Evolutionary conservation across 2,797 vertebrate species (phyloP).

Genomic region (Benthosema pterotum): DNA sequence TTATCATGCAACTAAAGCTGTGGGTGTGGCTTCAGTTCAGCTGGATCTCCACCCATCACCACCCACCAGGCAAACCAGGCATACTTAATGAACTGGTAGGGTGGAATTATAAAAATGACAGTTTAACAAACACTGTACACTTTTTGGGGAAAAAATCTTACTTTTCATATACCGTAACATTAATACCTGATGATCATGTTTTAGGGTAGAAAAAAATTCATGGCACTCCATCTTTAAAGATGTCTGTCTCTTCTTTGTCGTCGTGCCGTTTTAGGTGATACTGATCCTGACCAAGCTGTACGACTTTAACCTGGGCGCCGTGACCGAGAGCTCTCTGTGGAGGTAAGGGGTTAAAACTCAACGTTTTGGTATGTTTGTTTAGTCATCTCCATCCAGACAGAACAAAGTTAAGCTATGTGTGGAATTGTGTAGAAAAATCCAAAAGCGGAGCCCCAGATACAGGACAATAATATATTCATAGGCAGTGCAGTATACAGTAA

Average conservation of each 20-base stretch:
- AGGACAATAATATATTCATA: constrained; percentile 70
- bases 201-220: too few species aligned
- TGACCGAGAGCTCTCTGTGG: constrained; percentile 97
- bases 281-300: constrained; percentile 98
- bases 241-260: constrained; percentile 53
- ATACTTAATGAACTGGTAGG: too few species aligned
- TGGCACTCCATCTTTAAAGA: too few species aligned
- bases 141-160: too few species aligned
- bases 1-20: too few species aligned
- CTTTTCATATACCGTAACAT: too few species aligned
- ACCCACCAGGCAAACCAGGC: too few species aligned
- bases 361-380: constrained; percentile 23
- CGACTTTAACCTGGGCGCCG: constrained; percentile 95
- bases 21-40: too few species aligned
- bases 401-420: constrained; percentile 21
- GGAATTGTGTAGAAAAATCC: constrained; percentile 63
- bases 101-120: too few species aligned
- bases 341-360: constrained; percentile 82
- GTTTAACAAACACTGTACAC: too few species aligned
- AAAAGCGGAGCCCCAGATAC: constrained; percentile 52
- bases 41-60: too few species aligned
- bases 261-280: constrained; percentile 86
- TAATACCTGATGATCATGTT: too few species aligned
- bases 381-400: constrained; percentile 24
- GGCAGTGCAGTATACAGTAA: constrained; percentile 45